Evolutionary conservation across 2,113 vertebrate genomes (phyloP).

Genomic region (Hippocampus barbouri): DNA sequence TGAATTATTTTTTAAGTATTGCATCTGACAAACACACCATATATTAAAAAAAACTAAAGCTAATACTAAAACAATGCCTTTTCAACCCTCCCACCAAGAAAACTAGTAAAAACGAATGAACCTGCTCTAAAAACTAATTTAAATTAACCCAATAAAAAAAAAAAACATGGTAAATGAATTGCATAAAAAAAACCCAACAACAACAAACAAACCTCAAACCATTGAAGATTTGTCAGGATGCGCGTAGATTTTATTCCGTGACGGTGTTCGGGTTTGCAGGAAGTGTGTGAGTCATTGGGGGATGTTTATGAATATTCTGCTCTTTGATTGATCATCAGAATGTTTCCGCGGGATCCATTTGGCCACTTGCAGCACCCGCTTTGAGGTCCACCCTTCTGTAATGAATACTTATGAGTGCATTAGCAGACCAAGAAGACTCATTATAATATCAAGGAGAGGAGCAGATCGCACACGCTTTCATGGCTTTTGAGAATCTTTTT

Average conservation of each 20-base stretch:
- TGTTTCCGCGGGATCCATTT: conserved; percentile 47
- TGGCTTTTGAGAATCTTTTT: conserved; percentile 23
- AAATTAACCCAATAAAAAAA: too few relatives aligned
- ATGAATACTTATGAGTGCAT: conserved; percentile 63
- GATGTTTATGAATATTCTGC: conserved; percentile 54
- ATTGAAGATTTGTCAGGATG: not conserved
- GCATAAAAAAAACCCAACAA: not conserved
- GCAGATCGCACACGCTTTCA: conserved; percentile 41
- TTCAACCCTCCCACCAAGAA: too few relatives aligned
- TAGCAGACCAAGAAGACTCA: conserved; percentile 55
- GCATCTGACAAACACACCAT: too few relatives aligned
- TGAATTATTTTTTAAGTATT: too few relatives aligned
- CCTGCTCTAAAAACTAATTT: too few relatives aligned
- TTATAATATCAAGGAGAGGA: conserved; percentile 64
- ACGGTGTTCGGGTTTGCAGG: conserved; percentile 5
- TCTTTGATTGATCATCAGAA: conserved; percentile 52
- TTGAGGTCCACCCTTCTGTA: conserved; percentile 50
- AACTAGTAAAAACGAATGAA: too few relatives aligned
- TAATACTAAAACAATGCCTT: too few relatives aligned
- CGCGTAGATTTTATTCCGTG: not conserved
- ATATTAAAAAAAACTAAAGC: too few relatives aligned
- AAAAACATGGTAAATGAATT: not conserved
- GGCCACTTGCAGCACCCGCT: conserved; percentile 38
- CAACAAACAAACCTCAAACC: not conserved
- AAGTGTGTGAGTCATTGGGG: conserved; percentile 36